Base-by-base conservation (phyloP, 1,140 invertebrate genomes). In the Cotesia typhae region DNA sequence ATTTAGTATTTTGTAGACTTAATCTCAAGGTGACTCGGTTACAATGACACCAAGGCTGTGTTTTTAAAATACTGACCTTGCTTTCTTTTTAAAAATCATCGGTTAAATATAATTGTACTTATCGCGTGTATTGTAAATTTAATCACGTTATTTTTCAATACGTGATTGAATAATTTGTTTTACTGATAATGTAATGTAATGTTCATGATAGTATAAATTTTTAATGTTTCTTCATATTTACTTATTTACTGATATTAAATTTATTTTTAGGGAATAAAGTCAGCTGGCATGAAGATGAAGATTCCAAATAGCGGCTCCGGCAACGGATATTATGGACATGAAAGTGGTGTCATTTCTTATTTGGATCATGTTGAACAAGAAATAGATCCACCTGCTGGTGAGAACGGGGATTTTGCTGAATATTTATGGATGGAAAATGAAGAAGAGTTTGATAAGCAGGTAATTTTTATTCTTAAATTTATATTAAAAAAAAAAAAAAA, bases 361-460 rank as follows among this genome's bases (percentile, higher is more conserved):
- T 68, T 84, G 20, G 84, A 85, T 20, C 85, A 83, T 61, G 84
- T 84, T n/a, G 85, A 84, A 51, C 77, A 78, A 20, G 89, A 91
- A 57, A 84, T 88, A 10, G 87, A 89, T 66, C 87, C 88, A 65
- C 86, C 87, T 63, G 86, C 88, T n/a, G 83, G 87, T 20, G 84
- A 86, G 52, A 89, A 92, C 77, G 91, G 89, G 64, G 94, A 95
- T 83, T 96, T 95, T 84, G 93, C 92, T 0, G 94, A 96, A 77
- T 96, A 95, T 77, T 89, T 95, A 88, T 96, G 94, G 94, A 95
- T 96, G 94, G 94, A 95, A 81, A 93, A 96, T 81, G 93, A 95
- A 82, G 94, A 95, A 79, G 94, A 95, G 79, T 96, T 95, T 82
- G 94, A 96, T 80, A 93, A 93, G 82, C 92, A 94, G 89, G 94